Evolutionary conservation across 2,888 invertebrate species (phyloP).

Genomic region (Xanthorhoe designata): DNA sequence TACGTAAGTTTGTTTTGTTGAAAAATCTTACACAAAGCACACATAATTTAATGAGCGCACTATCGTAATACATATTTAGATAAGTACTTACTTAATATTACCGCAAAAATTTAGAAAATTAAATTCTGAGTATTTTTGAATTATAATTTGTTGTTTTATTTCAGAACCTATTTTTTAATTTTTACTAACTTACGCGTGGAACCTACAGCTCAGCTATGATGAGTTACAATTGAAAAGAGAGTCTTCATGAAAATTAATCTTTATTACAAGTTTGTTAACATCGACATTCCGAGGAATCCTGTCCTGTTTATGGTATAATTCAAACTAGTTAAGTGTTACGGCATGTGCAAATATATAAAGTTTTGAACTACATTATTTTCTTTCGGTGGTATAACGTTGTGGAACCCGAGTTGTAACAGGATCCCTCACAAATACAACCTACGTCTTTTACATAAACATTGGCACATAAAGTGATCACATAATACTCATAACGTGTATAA

Average conservation of each 20-base stretch:
- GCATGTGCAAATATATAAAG: conserved; percentile 10
- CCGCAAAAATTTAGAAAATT: conserved; percentile 5
- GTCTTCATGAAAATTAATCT: conserved; percentile 60
- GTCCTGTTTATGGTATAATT: conserved; percentile 23
- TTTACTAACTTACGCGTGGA: too few species aligned
- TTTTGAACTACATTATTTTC: background rate
- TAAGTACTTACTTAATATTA: background rate
- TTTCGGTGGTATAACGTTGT: conserved; percentile 20
- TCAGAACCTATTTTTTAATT: background rate
- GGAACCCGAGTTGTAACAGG: conserved; percentile 52
- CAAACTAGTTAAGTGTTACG: background rate
- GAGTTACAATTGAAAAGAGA: conserved; percentile 1
- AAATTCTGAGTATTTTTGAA: conserved; percentile 23
- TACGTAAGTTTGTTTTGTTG: conserved; percentile 7
- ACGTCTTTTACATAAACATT: conserved; percentile 76
- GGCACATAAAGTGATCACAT: conserved; percentile 81
- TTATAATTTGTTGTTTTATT: conserved; percentile 4
- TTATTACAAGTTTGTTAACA: conserved; percentile 41
- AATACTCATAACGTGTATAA: conserved; percentile 67
- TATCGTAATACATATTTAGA: background rate
- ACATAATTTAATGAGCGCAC: background rate
- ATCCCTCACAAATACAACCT: conserved; percentile 51
- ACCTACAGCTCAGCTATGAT: background rate
- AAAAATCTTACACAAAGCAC: background rate
- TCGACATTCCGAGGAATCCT: conserved; percentile 33